These are phyloP conservation scores for Pteromalus puparum DNA, from an alignment of 1,140 invertebrate species.

Conservation along the genomic window DNA sequence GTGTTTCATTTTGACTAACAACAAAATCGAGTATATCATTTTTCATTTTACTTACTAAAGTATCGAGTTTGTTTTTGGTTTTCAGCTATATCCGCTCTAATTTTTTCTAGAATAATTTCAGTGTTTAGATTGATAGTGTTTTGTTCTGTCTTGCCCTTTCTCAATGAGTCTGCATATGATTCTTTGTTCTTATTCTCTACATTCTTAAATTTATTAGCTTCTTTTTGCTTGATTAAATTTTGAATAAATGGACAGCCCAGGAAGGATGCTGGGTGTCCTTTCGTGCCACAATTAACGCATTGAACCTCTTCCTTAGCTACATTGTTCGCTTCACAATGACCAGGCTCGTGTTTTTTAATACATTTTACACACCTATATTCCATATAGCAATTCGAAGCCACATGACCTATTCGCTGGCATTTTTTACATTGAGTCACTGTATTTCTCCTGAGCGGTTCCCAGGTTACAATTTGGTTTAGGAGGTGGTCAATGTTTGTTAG, in stretches of 20 bases:
- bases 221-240: background rate
- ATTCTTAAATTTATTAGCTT: too few species aligned
- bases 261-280: slow-evolving; percentile 52
- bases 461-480: slow-evolving; percentile 31
- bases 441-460: slow-evolving; percentile 45
- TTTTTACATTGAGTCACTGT: slow-evolving; percentile 50
- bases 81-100: too few species aligned
- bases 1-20: too few species aligned
- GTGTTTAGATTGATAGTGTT: too few species aligned
- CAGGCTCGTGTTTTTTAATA: slow-evolving; percentile 17
- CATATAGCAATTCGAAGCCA: slow-evolving; percentile 46
- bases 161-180: too few species aligned
- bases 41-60: too few species aligned
- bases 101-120: too few species aligned
- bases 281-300: slow-evolving; percentile 48
- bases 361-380: slow-evolving; percentile 54
- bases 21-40: too few species aligned
- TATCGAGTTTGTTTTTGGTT: too few species aligned
- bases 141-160: too few species aligned
- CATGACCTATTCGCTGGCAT: slow-evolving; percentile 51
- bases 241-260: slow-evolving; percentile 43
- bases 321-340: slow-evolving; percentile 19
- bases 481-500: slow-evolving; percentile 27
- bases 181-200: background rate
- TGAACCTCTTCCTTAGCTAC: slow-evolving; percentile 15